Conservation (phyloP, 2,797 vertebrate species). For the Diplodus puntazzo region DNA sequence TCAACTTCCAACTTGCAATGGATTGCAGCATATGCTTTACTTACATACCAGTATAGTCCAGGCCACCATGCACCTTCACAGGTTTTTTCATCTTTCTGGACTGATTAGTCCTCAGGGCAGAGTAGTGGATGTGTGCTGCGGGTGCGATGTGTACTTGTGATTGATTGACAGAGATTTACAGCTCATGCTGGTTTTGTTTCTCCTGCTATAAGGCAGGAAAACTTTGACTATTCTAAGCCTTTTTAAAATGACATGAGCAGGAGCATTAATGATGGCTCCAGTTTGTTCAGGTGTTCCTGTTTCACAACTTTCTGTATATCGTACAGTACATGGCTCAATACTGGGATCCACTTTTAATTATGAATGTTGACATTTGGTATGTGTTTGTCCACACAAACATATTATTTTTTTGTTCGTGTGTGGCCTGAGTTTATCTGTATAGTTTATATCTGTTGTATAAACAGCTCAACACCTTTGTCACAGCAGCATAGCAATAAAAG, state of each 20-base stretch:
- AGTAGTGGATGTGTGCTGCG: not conserved
- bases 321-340: not conserved
- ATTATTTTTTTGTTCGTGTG: not conserved
- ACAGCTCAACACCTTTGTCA: not conserved
- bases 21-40: no score
- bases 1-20: no score
- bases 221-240: not conserved
- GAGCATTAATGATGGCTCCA: not conserved
- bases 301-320: not conserved
- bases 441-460: not conserved
- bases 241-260: not conserved
- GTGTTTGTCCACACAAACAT: not conserved
- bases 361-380: not conserved
- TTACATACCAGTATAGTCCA: not conserved
- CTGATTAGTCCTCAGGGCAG: not conserved
- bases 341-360: not conserved
- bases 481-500: not conserved
- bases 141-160: not conserved
- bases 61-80: not conserved
- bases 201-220: not conserved
- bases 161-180: slow-evolving; percentile 6
- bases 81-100: slow-evolving; percentile 4
- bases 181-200: not conserved
- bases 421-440: no score
- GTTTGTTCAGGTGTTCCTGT: not conserved